These are phyloP conservation scores for Turritopsis dohrnii DNA, from an alignment of 30 jellyfish, hydroid and myxozoan species.

Conservation along the genomic window DNA sequence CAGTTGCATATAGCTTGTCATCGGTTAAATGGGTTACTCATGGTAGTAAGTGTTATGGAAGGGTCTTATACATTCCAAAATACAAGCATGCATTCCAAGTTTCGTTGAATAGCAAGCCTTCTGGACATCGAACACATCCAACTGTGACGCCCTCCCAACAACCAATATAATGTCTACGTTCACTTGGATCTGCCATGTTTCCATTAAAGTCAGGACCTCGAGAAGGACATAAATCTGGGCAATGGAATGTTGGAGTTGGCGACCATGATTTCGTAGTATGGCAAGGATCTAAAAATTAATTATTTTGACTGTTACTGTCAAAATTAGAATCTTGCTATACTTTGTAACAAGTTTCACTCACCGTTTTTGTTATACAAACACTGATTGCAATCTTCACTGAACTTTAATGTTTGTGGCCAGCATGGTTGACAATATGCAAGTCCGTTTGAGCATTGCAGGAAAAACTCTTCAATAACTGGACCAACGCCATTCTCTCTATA, in stretches of 20 bases:
- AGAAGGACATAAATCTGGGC: neutral
- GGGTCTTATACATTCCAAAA: neutral
- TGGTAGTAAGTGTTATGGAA: neutral
- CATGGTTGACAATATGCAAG: constrained; percentile 26
- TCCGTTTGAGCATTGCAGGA: constrained; percentile 23
- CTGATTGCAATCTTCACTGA: constrained; percentile 18
- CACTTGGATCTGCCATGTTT: neutral
- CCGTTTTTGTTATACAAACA: constrained; percentile 19
- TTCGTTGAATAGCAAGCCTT: neutral
- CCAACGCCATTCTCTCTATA: neutral
- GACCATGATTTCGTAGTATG: neutral
- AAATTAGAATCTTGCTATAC: neutral
- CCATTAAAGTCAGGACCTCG: neutral
- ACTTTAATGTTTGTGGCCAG: constrained; percentile 19
- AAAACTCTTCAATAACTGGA: neutral
- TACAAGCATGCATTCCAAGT: neutral
- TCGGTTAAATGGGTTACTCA: too few species aligned
- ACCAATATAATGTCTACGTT: neutral
- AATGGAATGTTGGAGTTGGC: neutral
- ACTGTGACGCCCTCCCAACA: neutral
- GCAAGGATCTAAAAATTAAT: neutral
- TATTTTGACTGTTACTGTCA: neutral
- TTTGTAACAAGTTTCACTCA: neutral
- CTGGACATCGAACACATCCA: neutral
- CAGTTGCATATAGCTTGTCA: too few species aligned